Conservation (phyloP, 35 echinoderm and acorn worm genomes). For the Patiria miniata region DNA sequence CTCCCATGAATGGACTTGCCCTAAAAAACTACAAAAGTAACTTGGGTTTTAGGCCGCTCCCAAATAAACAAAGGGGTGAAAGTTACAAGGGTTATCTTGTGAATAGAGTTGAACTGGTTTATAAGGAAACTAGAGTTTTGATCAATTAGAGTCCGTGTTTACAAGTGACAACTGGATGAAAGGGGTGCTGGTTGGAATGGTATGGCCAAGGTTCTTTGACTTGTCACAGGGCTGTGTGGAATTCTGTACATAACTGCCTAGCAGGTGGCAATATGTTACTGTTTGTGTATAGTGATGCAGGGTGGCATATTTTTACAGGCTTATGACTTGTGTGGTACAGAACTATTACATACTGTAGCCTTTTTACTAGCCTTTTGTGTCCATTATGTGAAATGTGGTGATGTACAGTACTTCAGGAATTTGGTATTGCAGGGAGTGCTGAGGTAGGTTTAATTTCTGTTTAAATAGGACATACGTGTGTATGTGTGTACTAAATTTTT, state of each 20-base stretch:
- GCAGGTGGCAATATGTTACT: not conserved
- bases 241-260: constrained; percentile 3
- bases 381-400: too few relatives aligned
- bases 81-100: not conserved
- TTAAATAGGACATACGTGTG: too few relatives aligned
- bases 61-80: constrained; percentile 21
- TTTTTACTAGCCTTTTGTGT: too few relatives aligned
- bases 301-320: too few relatives aligned
- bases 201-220: not conserved
- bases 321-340: too few relatives aligned
- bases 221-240: not conserved
- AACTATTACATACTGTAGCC: not conserved
- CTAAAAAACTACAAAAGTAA: not conserved
- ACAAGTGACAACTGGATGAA: not conserved
- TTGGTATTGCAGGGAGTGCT: too few relatives aligned
- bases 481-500: too few relatives aligned
- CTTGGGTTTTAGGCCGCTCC: not conserved
- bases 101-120: not conserved
- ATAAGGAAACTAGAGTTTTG: not conserved
- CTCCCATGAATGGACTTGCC: constrained; percentile 3
- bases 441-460: too few relatives aligned
- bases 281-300: not conserved
- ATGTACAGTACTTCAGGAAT: too few relatives aligned
- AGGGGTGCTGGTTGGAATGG: not conserved
- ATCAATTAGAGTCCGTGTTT: not conserved